Evolutionary conservation across 2,113 vertebrate species (phyloP).

Genomic region (Geothlypis trichas): DNA sequence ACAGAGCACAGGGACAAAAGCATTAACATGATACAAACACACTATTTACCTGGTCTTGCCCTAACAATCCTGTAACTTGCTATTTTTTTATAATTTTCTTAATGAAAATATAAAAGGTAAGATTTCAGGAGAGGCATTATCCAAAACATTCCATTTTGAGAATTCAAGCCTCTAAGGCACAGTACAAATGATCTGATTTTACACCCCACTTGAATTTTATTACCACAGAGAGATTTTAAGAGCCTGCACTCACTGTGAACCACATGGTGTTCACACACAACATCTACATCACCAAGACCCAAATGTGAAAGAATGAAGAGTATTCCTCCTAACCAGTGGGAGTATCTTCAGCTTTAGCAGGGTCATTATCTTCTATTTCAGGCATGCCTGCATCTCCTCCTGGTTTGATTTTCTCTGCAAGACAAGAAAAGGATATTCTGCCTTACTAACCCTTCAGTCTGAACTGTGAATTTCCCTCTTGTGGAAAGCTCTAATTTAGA

Average conservation of each 20-base stretch:
- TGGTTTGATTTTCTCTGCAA: slow-evolving; percentile 84
- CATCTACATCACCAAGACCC: not conserved
- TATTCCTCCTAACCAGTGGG: slow-evolving; percentile 82
- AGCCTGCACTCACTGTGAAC: not conserved
- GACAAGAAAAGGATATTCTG: slow-evolving; percentile 12
- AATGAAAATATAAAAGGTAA: not conserved
- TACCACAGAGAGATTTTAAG: not conserved
- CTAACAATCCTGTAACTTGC: not conserved
- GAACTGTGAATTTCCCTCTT: not conserved
- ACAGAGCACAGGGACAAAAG: slow-evolving; percentile 38
- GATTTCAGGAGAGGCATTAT: not conserved
- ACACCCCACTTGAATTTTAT: not conserved
- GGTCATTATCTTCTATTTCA: slow-evolving; percentile 94
- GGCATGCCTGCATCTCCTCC: slow-evolving; percentile 97
- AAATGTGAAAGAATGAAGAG: not conserved
- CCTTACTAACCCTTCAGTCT: not conserved
- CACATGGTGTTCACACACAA: not conserved
- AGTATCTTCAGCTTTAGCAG: slow-evolving; percentile 85
- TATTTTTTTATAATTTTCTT: not conserved
- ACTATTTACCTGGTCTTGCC: not conserved
- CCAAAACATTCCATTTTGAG: not conserved
- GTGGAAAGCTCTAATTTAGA: not conserved
- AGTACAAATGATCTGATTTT: not conserved
- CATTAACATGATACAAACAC: not conserved
- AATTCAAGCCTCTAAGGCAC: not conserved